Percentiles rank a stretch among this genome's conserved stretches.
Conservation (phyloP, 2,797 vertebrate genomes). For the Cynodonichthys magdalenae region DNA sequence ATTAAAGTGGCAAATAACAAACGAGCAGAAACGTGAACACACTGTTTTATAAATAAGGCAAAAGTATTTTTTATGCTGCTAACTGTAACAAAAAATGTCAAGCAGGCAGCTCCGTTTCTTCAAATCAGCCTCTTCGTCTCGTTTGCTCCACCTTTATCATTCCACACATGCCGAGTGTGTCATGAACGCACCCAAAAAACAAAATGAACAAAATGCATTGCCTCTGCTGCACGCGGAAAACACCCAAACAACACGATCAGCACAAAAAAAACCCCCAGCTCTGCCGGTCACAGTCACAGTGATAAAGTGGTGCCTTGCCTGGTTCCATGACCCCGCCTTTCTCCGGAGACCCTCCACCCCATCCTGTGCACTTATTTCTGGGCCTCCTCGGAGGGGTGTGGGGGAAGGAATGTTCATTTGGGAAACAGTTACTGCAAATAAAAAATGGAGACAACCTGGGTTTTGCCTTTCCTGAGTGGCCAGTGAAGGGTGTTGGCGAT, state of each 20-base stretch:
- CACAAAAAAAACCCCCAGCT: conserved; percentile 7
- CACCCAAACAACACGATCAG: conserved; percentile 15
- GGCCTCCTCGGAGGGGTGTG: conserved; percentile 57
- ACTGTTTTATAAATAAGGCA: conserved; percentile 1
- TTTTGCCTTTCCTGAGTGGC: conserved; percentile 78
- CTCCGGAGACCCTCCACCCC: conserved; percentile 67
- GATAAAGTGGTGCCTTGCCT: conserved; percentile 23
- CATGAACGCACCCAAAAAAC: background rate
- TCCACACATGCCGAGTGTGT: conserved; percentile 52
- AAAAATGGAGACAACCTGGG: conserved; percentile 78
- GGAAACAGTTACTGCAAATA: conserved; percentile 73
- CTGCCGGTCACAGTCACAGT: conserved; percentile 16
- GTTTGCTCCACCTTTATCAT: conserved; percentile 39
- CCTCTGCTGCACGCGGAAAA: conserved; percentile 22
- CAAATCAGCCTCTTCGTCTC: conserved; percentile 25
- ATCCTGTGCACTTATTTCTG: conserved; percentile 71
- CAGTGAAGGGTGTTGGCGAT: conserved; percentile 60
- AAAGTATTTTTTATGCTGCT: conserved; percentile 10
- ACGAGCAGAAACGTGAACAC: conserved; percentile 4
- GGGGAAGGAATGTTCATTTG: conserved; percentile 63
- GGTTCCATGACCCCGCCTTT: conserved; percentile 36
- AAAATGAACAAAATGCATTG: conserved; percentile 9
- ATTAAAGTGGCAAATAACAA: background rate
- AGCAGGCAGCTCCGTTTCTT: conserved; percentile 28
- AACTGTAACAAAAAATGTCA: conserved; percentile 31